Evolutionary conservation across 2,888 invertebrate species (phyloP).

Genomic region (Oxyteleia sp.): DNA sequence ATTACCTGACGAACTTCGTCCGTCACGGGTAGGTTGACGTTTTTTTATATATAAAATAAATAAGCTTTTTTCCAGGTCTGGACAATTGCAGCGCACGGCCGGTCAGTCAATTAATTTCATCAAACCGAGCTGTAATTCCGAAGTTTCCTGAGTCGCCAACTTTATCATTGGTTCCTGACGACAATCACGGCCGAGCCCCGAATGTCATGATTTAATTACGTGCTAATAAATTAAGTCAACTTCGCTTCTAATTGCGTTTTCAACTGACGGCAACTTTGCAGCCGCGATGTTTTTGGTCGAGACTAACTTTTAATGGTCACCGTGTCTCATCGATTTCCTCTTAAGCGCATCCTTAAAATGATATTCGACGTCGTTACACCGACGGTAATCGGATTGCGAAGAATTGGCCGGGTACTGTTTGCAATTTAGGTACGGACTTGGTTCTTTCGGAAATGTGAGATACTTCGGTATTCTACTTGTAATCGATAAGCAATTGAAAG

Average conservation of each 20-base stretch:
- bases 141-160: conserved; percentile 37
- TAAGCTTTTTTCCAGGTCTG: not conserved
- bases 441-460: conserved; percentile 21
- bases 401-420: conserved; percentile 18
- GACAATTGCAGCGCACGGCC: conserved; percentile 6
- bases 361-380: conserved; percentile 16
- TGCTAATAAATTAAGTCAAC: conserved; percentile 56
- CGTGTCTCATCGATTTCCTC: conserved; percentile 36
- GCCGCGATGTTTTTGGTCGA: conserved; percentile 18
- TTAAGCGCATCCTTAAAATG: conserved; percentile 22
- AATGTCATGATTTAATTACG: conserved; percentile 57
- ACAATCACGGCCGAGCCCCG: conserved; percentile 22
- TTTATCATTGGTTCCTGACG: conserved; percentile 36
- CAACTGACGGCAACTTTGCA: conserved; percentile 34
- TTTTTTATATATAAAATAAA: conserved; percentile 9
- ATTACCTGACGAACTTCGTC: conserved; percentile 95
- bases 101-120: conserved; percentile 22
- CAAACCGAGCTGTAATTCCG: conserved; percentile 9
- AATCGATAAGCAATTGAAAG: conserved; percentile 29
- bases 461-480: not conserved
- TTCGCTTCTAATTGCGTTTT: conserved; percentile 42
- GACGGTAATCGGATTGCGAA: conserved; percentile 10
- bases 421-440: conserved; percentile 1
- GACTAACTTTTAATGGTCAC: conserved; percentile 52
- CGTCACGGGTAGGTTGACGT: conserved; percentile 93